Evolutionary conservation across 1,140 invertebrate genomes (phyloP).

Genomic region (Pemphigus obesinymphae): DNA sequence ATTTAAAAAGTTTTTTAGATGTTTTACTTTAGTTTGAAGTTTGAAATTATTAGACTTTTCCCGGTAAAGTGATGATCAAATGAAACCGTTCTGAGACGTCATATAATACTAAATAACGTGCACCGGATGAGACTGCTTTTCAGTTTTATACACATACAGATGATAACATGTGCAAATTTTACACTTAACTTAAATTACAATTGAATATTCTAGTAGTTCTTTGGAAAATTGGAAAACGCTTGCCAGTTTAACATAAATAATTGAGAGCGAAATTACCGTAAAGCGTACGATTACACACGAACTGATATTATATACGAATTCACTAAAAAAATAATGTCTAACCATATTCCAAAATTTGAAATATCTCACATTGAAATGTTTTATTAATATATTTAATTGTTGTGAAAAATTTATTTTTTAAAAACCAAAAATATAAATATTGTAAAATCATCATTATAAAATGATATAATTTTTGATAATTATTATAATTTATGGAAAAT

Average conservation of each 20-base stretch:
- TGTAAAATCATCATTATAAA: too few relatives aligned
- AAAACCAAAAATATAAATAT: too few relatives aligned
- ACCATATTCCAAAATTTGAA: too few relatives aligned
- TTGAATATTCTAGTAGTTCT: slow-evolving; percentile 2
- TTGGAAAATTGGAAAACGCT: slow-evolving; percentile 14
- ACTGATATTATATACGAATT: not conserved
- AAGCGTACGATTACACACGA: not conserved
- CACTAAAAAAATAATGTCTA: not conserved
- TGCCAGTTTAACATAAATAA: slow-evolving; percentile 16
- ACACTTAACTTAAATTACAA: slow-evolving; percentile 6
- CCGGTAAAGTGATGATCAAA: not conserved
- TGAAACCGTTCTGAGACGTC: not conserved
- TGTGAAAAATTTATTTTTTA: too few relatives aligned
- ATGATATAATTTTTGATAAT: too few relatives aligned
- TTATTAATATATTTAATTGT: too few relatives aligned
- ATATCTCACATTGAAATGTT: not conserved
- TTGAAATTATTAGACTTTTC: not conserved
- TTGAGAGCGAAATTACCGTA: slow-evolving; percentile 3
- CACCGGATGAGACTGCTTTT: not conserved
- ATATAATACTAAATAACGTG: not conserved
- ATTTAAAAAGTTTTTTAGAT: not conserved
- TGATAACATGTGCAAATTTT: not conserved
- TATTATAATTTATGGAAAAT: too few relatives aligned
- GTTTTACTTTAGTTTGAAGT: not conserved
- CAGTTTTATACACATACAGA: not conserved